Base-by-base conservation (phyloP, 2,113 vertebrate species). In the Xenopus borealis region DNA sequence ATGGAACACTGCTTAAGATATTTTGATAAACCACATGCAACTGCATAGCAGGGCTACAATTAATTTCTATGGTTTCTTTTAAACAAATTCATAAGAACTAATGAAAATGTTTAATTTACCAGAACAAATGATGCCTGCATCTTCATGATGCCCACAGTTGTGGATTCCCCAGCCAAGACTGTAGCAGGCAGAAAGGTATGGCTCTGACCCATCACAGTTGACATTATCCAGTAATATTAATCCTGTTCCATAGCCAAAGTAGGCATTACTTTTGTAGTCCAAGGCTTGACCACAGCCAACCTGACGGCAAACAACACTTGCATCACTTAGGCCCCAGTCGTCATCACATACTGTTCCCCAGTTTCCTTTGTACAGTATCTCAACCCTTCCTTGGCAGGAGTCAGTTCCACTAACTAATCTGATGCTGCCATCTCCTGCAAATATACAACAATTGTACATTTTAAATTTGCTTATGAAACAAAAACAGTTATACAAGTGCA, bases 311-410 rank as follows among this genome's bases (percentile, higher is more conserved):
- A 95, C 97, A 73, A 99, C 97, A 0, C 66, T 71, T 40, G 95
- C 95, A 0, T 98, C 94, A 0, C 72, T 87, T 64, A 94, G 70
- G 14, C 83, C 87, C 97, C 97, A 99, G 83, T 97, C 95, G 0
- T 99, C 97, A 0, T 99, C 97, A 0, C 97, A 99, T 69, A 99
- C 93, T 0, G 97, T 98, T 69, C 96, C 97, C 97, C 97, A 98
- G 76, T 62, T 85, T 6, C 95, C 95, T 0, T 83, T 83, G 81
- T 95, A 92, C 84, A 93, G 92, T 81, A 99, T 88, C 85, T 99
- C 97, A 57, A 99, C 97, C 9, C 96, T 87, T 69, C 97, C 97
- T 81, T 94, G 91, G 79, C 97, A 99, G 1, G 59, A 9, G 50
- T 93, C 82, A 0, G 78, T 14, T 1, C 95, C 95, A 0, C 89